Percentiles rank a stretch among this genome's conserved stretches.
Conservation (phyloP, 2,797 vertebrate species). For the Columba guinea region DNA sequence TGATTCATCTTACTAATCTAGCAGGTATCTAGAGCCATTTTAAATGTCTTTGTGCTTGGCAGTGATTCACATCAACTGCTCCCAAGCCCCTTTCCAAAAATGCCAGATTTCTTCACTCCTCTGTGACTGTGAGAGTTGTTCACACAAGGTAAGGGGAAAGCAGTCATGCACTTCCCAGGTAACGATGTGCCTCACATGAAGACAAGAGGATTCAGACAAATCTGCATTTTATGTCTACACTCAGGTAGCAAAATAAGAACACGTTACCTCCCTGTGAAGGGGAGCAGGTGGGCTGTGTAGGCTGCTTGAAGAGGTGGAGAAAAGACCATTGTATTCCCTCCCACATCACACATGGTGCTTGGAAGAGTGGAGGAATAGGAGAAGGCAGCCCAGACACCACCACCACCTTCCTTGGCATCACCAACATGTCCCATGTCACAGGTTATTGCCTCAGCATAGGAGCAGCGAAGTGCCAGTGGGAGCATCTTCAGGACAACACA, state of each 20-base stretch:
- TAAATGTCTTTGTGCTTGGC: conserved; percentile 10
- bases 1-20: conserved; percentile 57
- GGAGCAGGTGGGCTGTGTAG: neutral
- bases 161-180: neutral
- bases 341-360: neutral
- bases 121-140: neutral
- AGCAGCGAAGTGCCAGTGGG: neutral
- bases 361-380: neutral
- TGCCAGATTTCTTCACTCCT: neutral
- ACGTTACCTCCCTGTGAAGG: neutral
- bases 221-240: neutral
- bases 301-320: neutral
- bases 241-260: neutral
- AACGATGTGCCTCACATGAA: neutral
- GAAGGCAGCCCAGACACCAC: too few relatives aligned
- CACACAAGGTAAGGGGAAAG: neutral
- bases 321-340: neutral
- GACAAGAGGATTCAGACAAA: neutral
- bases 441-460: neutral
- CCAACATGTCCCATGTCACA: rapidly evolving
- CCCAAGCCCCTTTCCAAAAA: neutral
- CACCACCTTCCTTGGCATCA: neutral
- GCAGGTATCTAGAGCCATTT: conserved; percentile 23
- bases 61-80: conserved; percentile 32
- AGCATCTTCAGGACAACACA: neutral